phyloP scores from a whole-genome alignment of 2,113 vertebrate genomes.

The Vanacampus margaritifer region DNA sequence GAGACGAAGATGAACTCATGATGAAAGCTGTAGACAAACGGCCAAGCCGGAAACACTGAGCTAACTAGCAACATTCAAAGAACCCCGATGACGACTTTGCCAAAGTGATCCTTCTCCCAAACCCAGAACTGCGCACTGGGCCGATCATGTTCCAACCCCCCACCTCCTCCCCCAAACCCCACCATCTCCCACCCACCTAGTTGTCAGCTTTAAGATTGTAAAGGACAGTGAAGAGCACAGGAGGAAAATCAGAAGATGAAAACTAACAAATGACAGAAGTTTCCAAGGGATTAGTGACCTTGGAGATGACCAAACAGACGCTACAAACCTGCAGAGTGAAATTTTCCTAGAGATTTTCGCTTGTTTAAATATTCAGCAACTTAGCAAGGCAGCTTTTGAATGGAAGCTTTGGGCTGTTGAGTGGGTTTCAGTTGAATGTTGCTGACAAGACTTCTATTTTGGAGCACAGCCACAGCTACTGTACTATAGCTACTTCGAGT shows the following conservation, averaged over 20 bases:
- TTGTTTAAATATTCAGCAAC: conserved; percentile 1
- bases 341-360: conserved; percentile 20
- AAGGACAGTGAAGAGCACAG: conserved; percentile 21
- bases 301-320: conserved; percentile 28
- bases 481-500: background rate
- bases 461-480: conserved; percentile 32
- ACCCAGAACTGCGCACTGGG: conserved; percentile 54
- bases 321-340: conserved; percentile 18
- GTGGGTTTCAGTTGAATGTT: conserved; percentile 16
- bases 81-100: background rate
- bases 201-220: conserved; percentile 66
- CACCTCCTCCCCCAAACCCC: background rate
- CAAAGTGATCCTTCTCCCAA: conserved; percentile 10
- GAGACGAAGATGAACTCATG: conserved; percentile 56
- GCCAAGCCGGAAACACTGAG: conserved; percentile 66
- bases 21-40: conserved; percentile 67
- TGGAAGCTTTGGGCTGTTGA: conserved; percentile 1
- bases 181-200: conserved; percentile 30
- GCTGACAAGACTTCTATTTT: conserved; percentile 41
- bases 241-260: conserved; percentile 9
- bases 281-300: background rate
- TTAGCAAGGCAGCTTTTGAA: background rate
- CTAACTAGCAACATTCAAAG: background rate
- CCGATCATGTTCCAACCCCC: background rate
- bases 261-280: background rate